Evolutionary conservation across 2,888 invertebrate species (phyloP).

Genomic region (Arctia plantaginis): DNA sequence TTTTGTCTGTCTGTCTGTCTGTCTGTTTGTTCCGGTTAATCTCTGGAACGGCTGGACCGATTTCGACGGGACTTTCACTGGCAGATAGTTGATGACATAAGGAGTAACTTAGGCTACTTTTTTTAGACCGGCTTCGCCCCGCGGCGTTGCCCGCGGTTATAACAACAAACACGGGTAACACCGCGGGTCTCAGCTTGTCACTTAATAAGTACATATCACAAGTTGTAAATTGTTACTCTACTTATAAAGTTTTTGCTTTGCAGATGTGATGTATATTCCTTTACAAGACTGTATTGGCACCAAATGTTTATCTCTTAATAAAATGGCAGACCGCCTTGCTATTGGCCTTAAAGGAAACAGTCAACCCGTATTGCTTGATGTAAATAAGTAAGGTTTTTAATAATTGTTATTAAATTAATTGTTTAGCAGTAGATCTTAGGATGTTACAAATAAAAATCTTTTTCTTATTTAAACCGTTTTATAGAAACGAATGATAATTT

Average conservation of each 20-base stretch:
- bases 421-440: not conserved
- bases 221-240: not conserved
- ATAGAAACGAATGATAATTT: too few relatives aligned
- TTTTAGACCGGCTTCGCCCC: too few relatives aligned
- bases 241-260: conserved; percentile 13
- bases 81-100: too few relatives aligned
- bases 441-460: not conserved
- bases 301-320: conserved; percentile 66
- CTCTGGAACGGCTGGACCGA: too few relatives aligned
- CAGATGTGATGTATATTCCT: conserved; percentile 56
- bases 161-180: too few relatives aligned
- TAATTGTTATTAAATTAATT: not conserved
- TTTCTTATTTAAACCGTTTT: too few relatives aligned
- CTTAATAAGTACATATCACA: not conserved
- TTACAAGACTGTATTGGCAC: conserved; percentile 62
- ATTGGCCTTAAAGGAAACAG: conserved; percentile 75
- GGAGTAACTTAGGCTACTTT: too few relatives aligned
- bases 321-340: conserved; percentile 63
- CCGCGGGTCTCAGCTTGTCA: too few relatives aligned
- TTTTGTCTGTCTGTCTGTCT: too few relatives aligned
- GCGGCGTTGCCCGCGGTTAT: too few relatives aligned
- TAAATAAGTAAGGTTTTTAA: conserved; percentile 67
- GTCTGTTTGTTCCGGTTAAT: too few relatives aligned
- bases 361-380: conserved; percentile 73
- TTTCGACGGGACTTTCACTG: too few relatives aligned